Conservation (phyloP, 2,113 vertebrate genomes). For the Noctilio leporinus region DNA sequence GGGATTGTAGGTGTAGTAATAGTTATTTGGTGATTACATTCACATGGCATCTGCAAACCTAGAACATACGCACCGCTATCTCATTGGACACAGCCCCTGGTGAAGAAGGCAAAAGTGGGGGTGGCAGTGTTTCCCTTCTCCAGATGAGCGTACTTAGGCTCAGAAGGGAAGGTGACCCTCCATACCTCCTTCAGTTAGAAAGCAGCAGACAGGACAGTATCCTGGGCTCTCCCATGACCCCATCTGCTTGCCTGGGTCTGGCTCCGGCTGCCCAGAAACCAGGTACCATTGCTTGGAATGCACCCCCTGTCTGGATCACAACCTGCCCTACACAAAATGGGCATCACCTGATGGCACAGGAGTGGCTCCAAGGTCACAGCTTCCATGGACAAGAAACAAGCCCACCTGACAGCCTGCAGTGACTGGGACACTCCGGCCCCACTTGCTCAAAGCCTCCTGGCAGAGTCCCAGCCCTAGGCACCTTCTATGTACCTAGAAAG, state of each 20-base stretch:
- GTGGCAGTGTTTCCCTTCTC: background rate
- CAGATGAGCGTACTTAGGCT: background rate
- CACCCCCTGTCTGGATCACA: background rate
- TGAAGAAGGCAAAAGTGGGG: background rate
- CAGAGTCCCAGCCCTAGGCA: background rate
- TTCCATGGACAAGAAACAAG: background rate
- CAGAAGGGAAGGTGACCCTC: background rate
- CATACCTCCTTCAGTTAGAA: background rate
- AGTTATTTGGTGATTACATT: background rate
- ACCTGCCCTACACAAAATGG: background rate
- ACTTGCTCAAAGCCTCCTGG: background rate
- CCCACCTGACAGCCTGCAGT: background rate
- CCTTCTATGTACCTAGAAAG: background rate
- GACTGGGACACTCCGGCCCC: background rate
- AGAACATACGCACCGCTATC: background rate
- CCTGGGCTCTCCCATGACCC: background rate
- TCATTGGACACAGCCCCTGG: background rate
- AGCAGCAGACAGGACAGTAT: background rate
- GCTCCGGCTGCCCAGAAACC: background rate
- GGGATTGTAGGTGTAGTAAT: rapidly evolving
- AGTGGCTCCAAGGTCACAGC: background rate
- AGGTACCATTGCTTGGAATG: background rate
- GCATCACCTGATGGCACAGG: background rate
- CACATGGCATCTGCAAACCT: background rate
- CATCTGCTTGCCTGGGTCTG: background rate